Percentiles rank a stretch among this genome's conserved stretches.
Evolutionary conservation across 2,113 vertebrate genomes (phyloP).

Genomic region (Oryzias celebensis): DNA sequence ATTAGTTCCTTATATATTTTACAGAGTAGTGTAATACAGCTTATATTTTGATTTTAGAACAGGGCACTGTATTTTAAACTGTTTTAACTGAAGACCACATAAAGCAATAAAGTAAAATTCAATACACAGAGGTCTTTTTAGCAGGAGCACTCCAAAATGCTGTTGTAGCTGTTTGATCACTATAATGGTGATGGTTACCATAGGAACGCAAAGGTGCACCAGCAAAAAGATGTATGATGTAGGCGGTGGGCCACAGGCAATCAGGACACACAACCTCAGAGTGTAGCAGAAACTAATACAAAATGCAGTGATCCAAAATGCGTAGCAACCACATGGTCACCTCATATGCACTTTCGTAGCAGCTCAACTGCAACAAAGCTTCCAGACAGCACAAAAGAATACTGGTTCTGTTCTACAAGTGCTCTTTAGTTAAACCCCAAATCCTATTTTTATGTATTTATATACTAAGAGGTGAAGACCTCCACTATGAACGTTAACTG

Average conservation of each 20-base stretch:
- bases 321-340: slow-evolving; percentile 22
- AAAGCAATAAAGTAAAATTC: not conserved
- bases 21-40: no score
- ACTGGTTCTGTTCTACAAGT: slow-evolving; percentile 1
- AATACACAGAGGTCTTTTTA: slow-evolving; percentile 36
- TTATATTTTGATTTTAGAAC: no score
- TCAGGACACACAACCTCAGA: slow-evolving; percentile 59
- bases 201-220: slow-evolving; percentile 66
- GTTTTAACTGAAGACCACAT: not conserved
- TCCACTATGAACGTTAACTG: not conserved
- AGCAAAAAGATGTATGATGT: slow-evolving; percentile 49
- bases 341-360: slow-evolving; percentile 4
- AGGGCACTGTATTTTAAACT: no score
- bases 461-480: slow-evolving; percentile 1
- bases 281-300: slow-evolving; percentile 40
- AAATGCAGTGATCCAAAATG: slow-evolving; percentile 16
- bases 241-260: slow-evolving; percentile 56
- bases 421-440: not conserved
- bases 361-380: slow-evolving; percentile 17
- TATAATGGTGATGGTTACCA: slow-evolving; percentile 60
- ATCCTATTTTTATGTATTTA: not conserved
- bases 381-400: not conserved
- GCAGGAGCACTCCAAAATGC: slow-evolving; percentile 46
- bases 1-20: no score
- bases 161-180: slow-evolving; percentile 55